These are phyloP conservation scores for Bufotes viridis DNA, from an alignment of 2,797 vertebrate species.

Conservation along the genomic window DNA sequence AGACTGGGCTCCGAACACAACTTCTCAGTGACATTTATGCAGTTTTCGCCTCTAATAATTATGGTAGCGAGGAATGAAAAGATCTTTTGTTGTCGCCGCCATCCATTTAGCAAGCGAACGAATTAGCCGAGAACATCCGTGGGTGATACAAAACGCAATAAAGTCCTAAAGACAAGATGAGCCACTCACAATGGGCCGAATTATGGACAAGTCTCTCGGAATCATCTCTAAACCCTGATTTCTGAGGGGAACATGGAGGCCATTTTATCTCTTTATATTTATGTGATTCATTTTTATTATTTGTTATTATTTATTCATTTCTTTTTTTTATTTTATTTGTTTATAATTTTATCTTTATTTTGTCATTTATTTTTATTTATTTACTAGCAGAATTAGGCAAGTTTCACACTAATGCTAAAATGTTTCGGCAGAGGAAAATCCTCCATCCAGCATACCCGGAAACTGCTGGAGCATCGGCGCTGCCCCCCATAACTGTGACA, in stretches of 20 bases:
- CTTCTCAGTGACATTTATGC: conserved; percentile 76
- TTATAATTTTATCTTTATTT: no score
- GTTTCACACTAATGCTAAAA: no score
- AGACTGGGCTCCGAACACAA: conserved; percentile 72
- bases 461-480: no score
- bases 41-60: conserved; percentile 79
- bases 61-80: conserved; percentile 75
- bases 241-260: neutral
- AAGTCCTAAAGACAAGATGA: conserved; percentile 72
- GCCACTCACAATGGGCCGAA: conserved; percentile 62
- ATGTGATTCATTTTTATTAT: neutral
- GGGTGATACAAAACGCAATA: conserved; percentile 71
- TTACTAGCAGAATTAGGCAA: no score
- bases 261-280: neutral
- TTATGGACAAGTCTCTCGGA: neutral
- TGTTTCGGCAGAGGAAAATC: no score
- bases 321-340: no score
- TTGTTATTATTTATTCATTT: neutral
- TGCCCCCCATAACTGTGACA: no score
- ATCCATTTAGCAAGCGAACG: conserved; percentile 77
- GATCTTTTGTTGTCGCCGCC: conserved; percentile 78
- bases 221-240: neutral
- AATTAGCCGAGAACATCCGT: conserved; percentile 73
- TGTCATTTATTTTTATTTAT: no score
- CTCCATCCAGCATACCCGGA: no score